Evolutionary conservation across 2,888 invertebrate species (phyloP), one percentile per base, ranked within the genome.

Genomic region (Drosophila mercatorum): DNA sequence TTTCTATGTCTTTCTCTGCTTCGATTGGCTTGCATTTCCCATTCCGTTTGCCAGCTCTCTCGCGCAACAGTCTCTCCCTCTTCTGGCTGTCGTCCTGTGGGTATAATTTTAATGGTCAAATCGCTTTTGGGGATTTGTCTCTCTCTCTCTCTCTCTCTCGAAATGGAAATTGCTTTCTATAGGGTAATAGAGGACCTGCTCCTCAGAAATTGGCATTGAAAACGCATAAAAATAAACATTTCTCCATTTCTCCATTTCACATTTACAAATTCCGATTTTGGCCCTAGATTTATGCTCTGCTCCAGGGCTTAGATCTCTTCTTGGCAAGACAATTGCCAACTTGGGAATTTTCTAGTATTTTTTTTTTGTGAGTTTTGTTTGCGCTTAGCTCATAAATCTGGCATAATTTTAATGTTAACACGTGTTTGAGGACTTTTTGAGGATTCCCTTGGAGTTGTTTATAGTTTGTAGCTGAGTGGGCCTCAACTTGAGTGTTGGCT

Each of bases 41-140:
- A 10, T 55, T 59, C 17, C 62, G 34, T 58, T 78, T 85, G 78
- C 51, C 49, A 40, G 22, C 22, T 14, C 8, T 14, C 2, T 3
- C 10, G 11, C 44, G 40, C 5, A n/a, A 17, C 38, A 10, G 28
- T 14, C 34, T n/a, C 26, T 14, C 3, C 2, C 11, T 22, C 51
- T 28, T 2, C 14, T 58, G 12, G 34, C 17, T 59, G 83, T 91
- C 91, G 83, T 91, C 91, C 90, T 91, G 75, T 82, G 92, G 92
- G 92, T 90, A 92, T 91, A 91, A 92, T 92, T 92, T 92, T 90
- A 92, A 92, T 92, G 91, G 91, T 88, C 86, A 83, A 88, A 80
- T 80, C 80, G 80, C 80, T 81, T 78, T 66, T 78, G 75, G 83
- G 86, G 81, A 81, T 83, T 85, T 79, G 74, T 51, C 49, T 26